Conservation (phyloP, 64 coral and sea anemone genomes). For the Montipora capricornis region DNA sequence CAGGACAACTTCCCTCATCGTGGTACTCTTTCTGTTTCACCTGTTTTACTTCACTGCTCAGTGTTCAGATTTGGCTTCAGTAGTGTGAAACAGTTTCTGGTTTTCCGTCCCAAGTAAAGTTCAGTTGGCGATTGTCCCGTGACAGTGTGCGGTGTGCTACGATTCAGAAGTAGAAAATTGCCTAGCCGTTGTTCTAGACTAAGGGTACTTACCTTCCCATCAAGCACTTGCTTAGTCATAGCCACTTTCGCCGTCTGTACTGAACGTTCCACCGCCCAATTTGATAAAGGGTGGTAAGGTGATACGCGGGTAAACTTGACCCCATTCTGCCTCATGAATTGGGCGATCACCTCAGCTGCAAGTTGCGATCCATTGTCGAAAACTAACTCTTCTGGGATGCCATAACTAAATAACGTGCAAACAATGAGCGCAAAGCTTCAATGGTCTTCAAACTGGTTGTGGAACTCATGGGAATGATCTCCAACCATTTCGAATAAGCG, state of each 20-base stretch:
- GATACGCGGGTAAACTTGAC: neutral
- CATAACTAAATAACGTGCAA: too few relatives aligned
- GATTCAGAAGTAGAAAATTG: neutral
- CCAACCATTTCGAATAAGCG: too few relatives aligned
- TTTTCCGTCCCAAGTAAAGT: neutral
- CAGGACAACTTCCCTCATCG: neutral
- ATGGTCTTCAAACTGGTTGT: neutral
- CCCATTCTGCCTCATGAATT: too few relatives aligned
- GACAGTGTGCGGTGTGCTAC: neutral
- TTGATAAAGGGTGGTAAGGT: neutral
- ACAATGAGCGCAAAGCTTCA: neutral
- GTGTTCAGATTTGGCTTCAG: neutral
- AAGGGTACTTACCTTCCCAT: too few relatives aligned
- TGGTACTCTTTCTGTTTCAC: neutral
- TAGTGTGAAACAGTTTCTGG: neutral
- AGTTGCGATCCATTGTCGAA: neutral
- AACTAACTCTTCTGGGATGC: neutral
- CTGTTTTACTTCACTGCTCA: neutral
- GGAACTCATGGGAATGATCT: too few relatives aligned
- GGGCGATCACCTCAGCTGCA: neutral
- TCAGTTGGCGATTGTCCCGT: neutral
- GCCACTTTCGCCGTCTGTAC: constrained; percentile 1
- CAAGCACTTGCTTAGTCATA: neutral
- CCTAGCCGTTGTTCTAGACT: neutral
- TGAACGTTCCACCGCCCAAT: constrained; percentile 12